Conservation (phyloP, 2,113 vertebrate genomes). For the Acanthisitta chloris region DNA sequence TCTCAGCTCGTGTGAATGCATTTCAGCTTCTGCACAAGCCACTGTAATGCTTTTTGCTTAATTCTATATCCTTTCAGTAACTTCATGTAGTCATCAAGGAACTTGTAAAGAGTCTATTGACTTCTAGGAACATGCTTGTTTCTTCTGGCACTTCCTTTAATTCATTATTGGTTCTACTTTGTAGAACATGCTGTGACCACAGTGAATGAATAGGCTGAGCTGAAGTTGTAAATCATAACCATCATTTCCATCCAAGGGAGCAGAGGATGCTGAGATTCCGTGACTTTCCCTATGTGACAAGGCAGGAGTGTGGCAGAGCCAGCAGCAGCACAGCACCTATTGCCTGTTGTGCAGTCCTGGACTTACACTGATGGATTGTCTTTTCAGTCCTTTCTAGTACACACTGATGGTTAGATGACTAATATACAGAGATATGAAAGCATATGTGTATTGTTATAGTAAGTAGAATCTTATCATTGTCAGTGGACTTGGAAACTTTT, state of each 20-base stretch:
- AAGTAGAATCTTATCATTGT: background rate
- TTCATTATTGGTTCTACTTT: background rate
- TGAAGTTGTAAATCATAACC: background rate
- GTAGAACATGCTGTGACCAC: background rate
- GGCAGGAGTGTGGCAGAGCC: background rate
- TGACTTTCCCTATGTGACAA: background rate
- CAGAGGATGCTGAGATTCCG: background rate
- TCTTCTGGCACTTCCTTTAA: slow-evolving; percentile 9
- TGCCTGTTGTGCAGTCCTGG: background rate
- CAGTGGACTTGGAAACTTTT: background rate
- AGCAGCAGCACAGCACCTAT: background rate
- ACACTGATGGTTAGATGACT: background rate
- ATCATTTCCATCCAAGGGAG: background rate
- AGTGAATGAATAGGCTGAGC: background rate
- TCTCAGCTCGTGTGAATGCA: background rate
- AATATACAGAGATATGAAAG: background rate
- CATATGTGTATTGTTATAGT: background rate
- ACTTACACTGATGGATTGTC: background rate
- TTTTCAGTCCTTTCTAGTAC: background rate
- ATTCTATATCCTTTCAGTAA: background rate
- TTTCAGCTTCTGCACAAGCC: background rate
- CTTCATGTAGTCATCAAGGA: slow-evolving; percentile 21
- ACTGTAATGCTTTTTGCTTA: background rate
- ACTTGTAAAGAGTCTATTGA: slow-evolving; percentile 17
- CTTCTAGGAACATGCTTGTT: background rate